Percentiles rank a stretch among this genome's conserved stretches.
These are phyloP conservation scores for Rhinella marina DNA, from an alignment of 2,797 vertebrate genomes.

Conservation along the genomic window DNA sequence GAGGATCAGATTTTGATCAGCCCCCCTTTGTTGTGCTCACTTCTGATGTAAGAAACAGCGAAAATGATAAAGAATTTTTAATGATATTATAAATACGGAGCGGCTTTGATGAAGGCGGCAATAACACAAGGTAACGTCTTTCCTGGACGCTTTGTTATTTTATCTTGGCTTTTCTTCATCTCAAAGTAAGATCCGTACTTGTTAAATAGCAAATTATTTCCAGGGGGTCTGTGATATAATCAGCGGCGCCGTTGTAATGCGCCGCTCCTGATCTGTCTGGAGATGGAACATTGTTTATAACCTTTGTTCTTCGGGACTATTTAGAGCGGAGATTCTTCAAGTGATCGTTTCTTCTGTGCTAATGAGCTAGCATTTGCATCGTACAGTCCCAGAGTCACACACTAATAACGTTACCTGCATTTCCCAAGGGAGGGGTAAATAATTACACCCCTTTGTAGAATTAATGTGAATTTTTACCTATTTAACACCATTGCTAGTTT, in stretches of 20 bases:
- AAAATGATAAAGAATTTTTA: constrained; percentile 23
- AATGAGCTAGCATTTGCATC: not conserved
- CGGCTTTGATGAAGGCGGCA: constrained; percentile 5
- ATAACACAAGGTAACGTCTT: constrained; percentile 4
- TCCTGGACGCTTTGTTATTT: constrained; percentile 2
- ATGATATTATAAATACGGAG: not conserved
- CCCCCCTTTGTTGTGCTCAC: not conserved
- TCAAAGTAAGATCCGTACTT: constrained; percentile 9
- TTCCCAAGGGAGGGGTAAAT: not conserved
- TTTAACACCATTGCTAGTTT: not conserved
- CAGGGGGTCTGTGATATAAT: constrained; percentile 7
- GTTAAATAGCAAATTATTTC: not conserved
- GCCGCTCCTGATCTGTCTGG: not conserved
- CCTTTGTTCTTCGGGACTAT: not conserved
- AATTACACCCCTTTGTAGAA: not conserved
- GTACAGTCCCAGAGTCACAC: not conserved
- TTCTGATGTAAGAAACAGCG: not conserved
- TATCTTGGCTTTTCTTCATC: constrained; percentile 18
- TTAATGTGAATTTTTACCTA: not conserved
- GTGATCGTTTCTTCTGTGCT: not conserved
- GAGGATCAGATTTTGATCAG: not conserved
- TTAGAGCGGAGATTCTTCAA: not conserved
- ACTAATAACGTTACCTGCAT: not conserved
- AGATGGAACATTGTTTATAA: not conserved
- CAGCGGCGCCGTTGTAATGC: not conserved